Percentiles rank a stretch among this genome's conserved stretches.
Conservation (phyloP, 2,113 vertebrate genomes). For the Trichechus manatus region DNA sequence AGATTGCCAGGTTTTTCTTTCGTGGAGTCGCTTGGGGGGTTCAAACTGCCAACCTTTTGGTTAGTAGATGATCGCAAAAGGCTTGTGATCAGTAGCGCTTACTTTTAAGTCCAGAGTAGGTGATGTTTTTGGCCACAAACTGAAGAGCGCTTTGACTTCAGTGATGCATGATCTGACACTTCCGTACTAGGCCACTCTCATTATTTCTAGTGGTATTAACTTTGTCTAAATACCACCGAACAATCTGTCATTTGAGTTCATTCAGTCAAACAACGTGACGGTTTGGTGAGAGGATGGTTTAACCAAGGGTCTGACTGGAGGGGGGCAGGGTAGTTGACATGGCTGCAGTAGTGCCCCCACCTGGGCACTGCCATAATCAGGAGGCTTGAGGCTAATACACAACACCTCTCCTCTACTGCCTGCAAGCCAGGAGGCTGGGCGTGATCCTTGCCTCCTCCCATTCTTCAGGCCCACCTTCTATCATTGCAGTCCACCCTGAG, state of each 20-base stretch:
- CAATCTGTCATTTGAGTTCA: constrained; percentile 53
- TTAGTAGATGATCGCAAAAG: background rate
- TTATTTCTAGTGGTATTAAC: background rate
- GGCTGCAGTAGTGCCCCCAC: accelerated
- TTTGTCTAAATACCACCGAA: constrained; percentile 39
- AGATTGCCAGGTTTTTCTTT: background rate
- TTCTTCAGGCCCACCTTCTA: background rate
- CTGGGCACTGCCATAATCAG: accelerated
- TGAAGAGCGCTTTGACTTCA: background rate
- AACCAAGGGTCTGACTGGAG: background rate
- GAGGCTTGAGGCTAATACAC: background rate
- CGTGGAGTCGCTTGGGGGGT: background rate
- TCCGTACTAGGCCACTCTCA: background rate
- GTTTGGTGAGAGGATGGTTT: background rate
- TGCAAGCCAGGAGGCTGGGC: background rate
- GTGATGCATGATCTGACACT: background rate
- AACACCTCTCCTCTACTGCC: background rate
- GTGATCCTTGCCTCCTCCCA: background rate
- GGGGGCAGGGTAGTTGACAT: accelerated
- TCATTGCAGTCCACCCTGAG: background rate
- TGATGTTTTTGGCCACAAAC: background rate
- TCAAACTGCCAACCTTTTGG: background rate
- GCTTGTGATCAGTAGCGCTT: background rate
- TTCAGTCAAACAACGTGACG: constrained; percentile 9
- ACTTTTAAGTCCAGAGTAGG: background rate